Evolutionary conservation across 1,140 invertebrate species (phyloP).

Genomic region (Drosophila micromelanica): DNA sequence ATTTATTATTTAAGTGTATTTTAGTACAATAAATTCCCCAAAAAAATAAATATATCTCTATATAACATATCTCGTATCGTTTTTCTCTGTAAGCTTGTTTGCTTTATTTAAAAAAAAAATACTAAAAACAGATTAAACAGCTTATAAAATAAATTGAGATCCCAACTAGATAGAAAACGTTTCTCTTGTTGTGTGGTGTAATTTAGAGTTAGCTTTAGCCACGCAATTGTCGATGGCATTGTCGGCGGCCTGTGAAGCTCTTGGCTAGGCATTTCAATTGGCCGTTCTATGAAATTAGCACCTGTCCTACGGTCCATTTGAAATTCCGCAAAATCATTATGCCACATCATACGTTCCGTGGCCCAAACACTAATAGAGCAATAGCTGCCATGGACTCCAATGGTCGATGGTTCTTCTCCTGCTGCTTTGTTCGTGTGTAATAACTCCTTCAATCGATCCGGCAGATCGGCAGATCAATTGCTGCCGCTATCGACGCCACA

Average conservation of each 20-base stretch:
- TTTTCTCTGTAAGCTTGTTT: too few relatives aligned
- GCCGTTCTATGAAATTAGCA: constrained; percentile 83
- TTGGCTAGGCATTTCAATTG: constrained; percentile 73
- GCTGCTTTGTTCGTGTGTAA: constrained; percentile 74
- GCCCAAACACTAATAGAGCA: constrained; percentile 80
- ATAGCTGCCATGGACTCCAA: constrained; percentile 60
- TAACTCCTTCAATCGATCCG: constrained; percentile 79
- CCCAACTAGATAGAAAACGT: not conserved
- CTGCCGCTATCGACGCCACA: constrained; percentile 73
- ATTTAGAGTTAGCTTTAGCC: constrained; percentile 73
- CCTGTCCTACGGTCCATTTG: constrained; percentile 78
- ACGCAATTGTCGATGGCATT: constrained; percentile 60
- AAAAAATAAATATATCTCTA: too few relatives aligned
- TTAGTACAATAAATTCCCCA: too few relatives aligned
- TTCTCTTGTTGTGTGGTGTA: constrained; percentile 52
- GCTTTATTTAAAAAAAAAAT: not conserved
- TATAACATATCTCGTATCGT: too few relatives aligned
- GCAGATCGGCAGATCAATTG: constrained; percentile 75
- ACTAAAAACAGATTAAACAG: not conserved
- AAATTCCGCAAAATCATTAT: constrained; percentile 82
- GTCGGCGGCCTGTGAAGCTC: constrained; percentile 66
- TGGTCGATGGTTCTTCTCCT: constrained; percentile 36
- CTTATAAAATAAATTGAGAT: not conserved
- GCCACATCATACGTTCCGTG: constrained; percentile 55
- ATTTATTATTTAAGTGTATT: too few relatives aligned